Base-by-base conservation (phyloP, 1,140 invertebrate genomes). In the Sinonovacula constricta region DNA sequence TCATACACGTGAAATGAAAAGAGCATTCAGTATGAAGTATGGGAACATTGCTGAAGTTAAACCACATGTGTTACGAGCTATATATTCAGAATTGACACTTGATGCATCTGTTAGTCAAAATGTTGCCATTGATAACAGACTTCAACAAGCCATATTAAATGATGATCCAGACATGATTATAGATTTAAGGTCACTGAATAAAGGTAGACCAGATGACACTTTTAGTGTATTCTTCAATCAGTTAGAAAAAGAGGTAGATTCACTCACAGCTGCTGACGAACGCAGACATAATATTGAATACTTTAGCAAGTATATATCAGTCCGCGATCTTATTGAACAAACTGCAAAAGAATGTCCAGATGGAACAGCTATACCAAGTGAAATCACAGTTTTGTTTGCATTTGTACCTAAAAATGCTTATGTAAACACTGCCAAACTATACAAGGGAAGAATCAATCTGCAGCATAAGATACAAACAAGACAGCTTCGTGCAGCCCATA, bases 321-420 rank as follows among this genome's bases (percentile, higher is more conserved):
- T 80, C 15, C n/a, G 36, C 53, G 78, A 80, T 15, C 22, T 80
- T 0, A 66, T 66, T 60, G 57, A 76, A 30, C 56, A 68, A 22
- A 66, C 69, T 36, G n/a, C 65, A 10, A 54, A 62, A 22, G 54
- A 75, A 30, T 69, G 71, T 7, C 76, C 71, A 26, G 67, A 80
- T 2, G 76, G 72, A 49, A 80, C 80, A 26, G 15, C 70, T n/a
- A 75, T 78, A n/a, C 82, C 80, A 26, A 57, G 45, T 63, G 76
- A 79, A 39, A 69, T 57, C 26, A 81, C 77, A 54, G 74, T 81
- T 30, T 39, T 74, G 15, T 71, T 81, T 69, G 57, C 79, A 15
- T 83, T 81, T 79, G 79, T 79, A 1, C 79, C 74, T 12, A 69
- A 69, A 72, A 81, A 81, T 69, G 56, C 79, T 15, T 74, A 81